Base-by-base conservation (phyloP, 2,888 invertebrate species). In the Hyppa rectilinea region DNA sequence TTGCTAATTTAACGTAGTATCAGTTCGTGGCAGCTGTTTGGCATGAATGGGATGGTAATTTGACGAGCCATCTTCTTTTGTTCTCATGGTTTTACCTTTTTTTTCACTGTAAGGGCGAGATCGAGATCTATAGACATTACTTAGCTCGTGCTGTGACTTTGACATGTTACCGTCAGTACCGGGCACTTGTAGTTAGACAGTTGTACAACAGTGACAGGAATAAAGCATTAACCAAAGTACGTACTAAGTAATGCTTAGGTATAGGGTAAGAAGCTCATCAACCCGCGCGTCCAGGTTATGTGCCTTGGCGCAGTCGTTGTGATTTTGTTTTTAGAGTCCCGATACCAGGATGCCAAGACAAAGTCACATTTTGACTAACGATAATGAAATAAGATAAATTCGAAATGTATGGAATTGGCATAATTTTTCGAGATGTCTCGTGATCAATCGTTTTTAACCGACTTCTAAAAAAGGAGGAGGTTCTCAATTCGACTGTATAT, bases 1-100 rank as follows among this genome's bases (percentile, higher is more conserved):
- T 71, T 60, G 34, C 53, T 55, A 40, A 71, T 61, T 78, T 63
- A 47, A 34, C 58, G 34, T 52, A 58, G 49, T 78, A 53, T 26
- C 55, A 79, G 20, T 56, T 75, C 34, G 23, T 17, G 40, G 29
- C 56, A 72, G 29, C 29, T 43, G 43, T 64, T 79, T 49, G 29
- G 47, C 20, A 23, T 55, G 49, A 64, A 72, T 56, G 23, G 23
- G 12, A 50, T 43, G 52, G 50, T 64, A 64, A 79, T 63, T 78
- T 71, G 36, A 75, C 26, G 53, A 43, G 45, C 20, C 23, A 52
- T 38, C 31, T n/a, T 58, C 56, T 76, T 65, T 76, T 52, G 68
- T 67, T 76, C 38, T 31, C 9, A 66, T 76, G 58, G 45, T 45
- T 66, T 23, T 31, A 9, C 29, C 5, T 29, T 23, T 29, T n/a